Percentiles rank a stretch among this genome's conserved stretches.
Evolutionary conservation across 37 sponge, comb jelly and placozoan genomes (phyloP).

Genomic region (Bolinopsis microptera): DNA sequence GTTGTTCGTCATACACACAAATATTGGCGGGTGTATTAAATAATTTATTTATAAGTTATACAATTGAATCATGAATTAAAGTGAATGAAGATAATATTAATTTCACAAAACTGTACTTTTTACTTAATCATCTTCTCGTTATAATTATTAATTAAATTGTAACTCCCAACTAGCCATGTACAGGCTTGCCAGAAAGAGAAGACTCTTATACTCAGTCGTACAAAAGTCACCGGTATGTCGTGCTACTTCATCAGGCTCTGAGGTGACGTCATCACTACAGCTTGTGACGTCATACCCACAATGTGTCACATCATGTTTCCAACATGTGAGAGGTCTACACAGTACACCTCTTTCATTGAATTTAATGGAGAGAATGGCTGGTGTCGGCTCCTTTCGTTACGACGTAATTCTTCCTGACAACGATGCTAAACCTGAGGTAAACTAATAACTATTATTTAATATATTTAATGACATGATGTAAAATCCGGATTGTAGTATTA

Average conservation of each 20-base stretch:
- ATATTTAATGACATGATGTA: too few relatives aligned
- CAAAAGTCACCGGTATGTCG: background rate
- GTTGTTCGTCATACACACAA: too few relatives aligned
- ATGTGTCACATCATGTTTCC: background rate
- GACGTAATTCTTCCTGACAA: background rate
- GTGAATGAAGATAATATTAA: too few relatives aligned
- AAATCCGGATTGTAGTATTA: too few relatives aligned
- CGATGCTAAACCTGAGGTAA: background rate
- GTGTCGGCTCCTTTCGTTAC: background rate
- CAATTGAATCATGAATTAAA: too few relatives aligned
- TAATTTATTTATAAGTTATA: too few relatives aligned
- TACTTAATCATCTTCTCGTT: too few relatives aligned
- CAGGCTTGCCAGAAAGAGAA: slow-evolving; percentile 6
- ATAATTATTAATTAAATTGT: too few relatives aligned
- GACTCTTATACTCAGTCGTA: background rate
- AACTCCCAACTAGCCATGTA: background rate
- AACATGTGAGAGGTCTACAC: background rate
- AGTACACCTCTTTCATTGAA: background rate
- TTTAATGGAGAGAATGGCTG: slow-evolving; percentile 1
- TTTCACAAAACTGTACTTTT: too few relatives aligned
- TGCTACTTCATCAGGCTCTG: background rate
- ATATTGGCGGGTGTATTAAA: too few relatives aligned
- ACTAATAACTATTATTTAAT: too few relatives aligned
- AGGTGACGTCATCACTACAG: background rate
- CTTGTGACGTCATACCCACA: background rate